These are phyloP conservation scores for Nephrocerus scutellatus DNA, from an alignment of 2,888 invertebrate species.

Conservation along the genomic window DNA sequence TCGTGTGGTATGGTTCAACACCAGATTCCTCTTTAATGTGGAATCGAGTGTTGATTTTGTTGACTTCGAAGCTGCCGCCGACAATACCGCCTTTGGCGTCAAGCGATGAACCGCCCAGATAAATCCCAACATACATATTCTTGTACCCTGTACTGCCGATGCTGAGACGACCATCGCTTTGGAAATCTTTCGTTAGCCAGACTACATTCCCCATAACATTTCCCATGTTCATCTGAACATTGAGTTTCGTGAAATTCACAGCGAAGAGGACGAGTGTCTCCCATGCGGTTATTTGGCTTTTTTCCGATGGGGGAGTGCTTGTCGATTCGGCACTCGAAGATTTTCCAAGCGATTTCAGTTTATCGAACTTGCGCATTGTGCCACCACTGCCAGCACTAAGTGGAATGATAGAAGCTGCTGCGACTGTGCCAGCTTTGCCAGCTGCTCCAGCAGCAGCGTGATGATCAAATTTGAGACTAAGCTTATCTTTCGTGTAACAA, in stretches of 20 bases:
- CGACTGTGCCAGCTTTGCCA: no score
- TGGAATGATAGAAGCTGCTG: no score
- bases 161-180: constrained; percentile 83
- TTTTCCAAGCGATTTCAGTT: constrained; percentile 52
- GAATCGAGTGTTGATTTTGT: constrained; percentile 81
- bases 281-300: constrained; percentile 73
- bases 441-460: constrained; percentile 33
- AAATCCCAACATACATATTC: constrained; percentile 83
- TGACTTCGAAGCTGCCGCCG: constrained; percentile 88
- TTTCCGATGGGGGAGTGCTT: constrained; percentile 54
- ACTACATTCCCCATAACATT: constrained; percentile 98
- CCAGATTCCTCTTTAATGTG: constrained; percentile 86
- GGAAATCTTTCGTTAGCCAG: constrained; percentile 88
- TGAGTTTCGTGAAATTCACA: constrained; percentile 90
- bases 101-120: constrained; percentile 80
- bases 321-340: constrained; percentile 54
- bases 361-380: constrained; percentile 46
- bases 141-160: constrained; percentile 93
- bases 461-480: constrained; percentile 53
- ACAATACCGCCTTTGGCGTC: constrained; percentile 97
- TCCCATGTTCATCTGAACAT: constrained; percentile 99
- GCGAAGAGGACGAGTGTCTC: constrained; percentile 94
- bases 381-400: no score
- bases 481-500: constrained; percentile 51
- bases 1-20: constrained; percentile 80